These are phyloP conservation scores for Pollenia griseotomentosa DNA, from an alignment of 2,888 invertebrate genomes.

Conservation along the genomic window DNA sequence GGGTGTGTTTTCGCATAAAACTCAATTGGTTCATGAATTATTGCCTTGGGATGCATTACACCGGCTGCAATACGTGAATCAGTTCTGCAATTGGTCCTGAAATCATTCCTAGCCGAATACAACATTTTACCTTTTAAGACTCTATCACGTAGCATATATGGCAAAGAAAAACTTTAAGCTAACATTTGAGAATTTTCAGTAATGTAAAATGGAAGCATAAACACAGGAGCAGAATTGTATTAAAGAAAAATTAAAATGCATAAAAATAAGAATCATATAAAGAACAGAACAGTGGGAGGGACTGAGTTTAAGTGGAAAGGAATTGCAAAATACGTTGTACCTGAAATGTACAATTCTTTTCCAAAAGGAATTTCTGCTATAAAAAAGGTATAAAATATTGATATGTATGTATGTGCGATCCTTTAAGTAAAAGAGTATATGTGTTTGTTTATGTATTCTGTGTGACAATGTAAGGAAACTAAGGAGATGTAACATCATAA, in stretches of 20 bases:
- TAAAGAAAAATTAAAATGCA: background rate
- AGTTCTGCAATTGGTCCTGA: no score
- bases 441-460: conserved; percentile 13
- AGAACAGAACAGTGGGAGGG: background rate
- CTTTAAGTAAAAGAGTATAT: background rate
- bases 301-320: conserved; percentile 23
- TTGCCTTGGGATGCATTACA: no score
- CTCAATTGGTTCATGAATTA: no score
- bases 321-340: conserved; percentile 14
- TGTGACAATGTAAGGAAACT: conserved; percentile 32
- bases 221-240: background rate
- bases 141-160: conserved; percentile 27
- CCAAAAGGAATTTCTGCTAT: conserved; percentile 17
- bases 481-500: conserved; percentile 61
- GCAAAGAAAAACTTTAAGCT: conserved; percentile 23
- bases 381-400: background rate
- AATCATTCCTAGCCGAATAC: no score
- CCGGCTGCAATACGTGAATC: no score
- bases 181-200: conserved; percentile 45
- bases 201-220: conserved; percentile 2
- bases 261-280: background rate
- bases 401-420: background rate
- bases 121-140: no score
- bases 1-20: no score
- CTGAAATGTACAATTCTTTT: conserved; percentile 34